Evolutionary conservation across 2,888 invertebrate genomes (phyloP).

Genomic region (Platypus cylindrus): DNA sequence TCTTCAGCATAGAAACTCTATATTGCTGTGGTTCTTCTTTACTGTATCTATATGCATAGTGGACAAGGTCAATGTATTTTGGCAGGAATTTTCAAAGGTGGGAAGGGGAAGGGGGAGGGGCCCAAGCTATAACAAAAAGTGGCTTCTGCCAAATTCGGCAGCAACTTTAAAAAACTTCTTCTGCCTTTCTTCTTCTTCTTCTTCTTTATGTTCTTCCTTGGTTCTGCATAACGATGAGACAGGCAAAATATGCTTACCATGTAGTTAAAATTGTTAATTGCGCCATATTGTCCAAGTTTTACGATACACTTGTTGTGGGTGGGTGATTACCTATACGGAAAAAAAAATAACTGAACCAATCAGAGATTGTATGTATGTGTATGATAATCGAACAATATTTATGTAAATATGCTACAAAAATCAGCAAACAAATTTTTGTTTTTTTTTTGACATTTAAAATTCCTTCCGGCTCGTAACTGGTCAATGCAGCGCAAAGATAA

Average conservation of each 20-base stretch:
- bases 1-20: conserved; percentile 8
- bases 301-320: too few species aligned
- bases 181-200: neutral
- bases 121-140: conserved; percentile 12
- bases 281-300: conserved; percentile 6
- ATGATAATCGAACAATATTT: too few species aligned
- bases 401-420: too few species aligned
- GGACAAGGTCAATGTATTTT: conserved; percentile 17
- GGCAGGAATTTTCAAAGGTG: conserved; percentile 14
- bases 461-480: too few species aligned
- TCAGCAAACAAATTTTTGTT: too few species aligned
- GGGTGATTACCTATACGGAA: too few species aligned
- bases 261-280: conserved; percentile 11
- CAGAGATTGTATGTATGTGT: too few species aligned
- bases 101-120: conserved; percentile 8
- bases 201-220: neutral
- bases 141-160: conserved; percentile 16
- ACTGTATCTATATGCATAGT: conserved; percentile 12
- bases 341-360: too few species aligned
- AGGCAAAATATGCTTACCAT: conserved; percentile 6
- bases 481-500: too few species aligned
- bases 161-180: conserved; percentile 11
- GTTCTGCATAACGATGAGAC: conserved; percentile 15
- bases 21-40: conserved; percentile 7
- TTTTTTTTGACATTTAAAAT: too few species aligned